Evolutionary conservation across 1,140 invertebrate genomes (phyloP), one percentile per base, ranked within the genome.

Genomic region (Orius laevigatus): DNA sequence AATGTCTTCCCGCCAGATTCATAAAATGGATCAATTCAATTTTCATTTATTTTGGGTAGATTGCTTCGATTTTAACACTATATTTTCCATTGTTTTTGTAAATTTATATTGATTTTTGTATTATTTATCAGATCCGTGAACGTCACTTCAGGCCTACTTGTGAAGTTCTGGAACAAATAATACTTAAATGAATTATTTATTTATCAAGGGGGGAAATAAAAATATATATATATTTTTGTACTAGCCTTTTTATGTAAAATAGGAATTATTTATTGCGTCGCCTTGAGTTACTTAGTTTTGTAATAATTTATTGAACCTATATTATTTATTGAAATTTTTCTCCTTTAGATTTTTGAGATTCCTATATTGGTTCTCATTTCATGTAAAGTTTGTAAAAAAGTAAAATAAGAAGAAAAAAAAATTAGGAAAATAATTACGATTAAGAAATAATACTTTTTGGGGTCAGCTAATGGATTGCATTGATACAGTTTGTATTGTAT

Each of bases 1-100:
- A 92, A 92, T 66, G 82, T 91, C 39, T 46, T 54, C 18, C 34
- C 35, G 12, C 9, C 38, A 10, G 47, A 39, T 10, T 36, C 46
- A 16, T 47, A 31, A 47, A 47, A 46, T 31, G 3, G 3, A 33
- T 5, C 19, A 5, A 31, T 5, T 33, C n/a, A 14, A 46, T 5
- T 14, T 31, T 9, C 9, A 9, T 46, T n/a, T 46, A n/a, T 12
- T 33, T 14, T n/a, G 35, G n/a, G 15, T 16, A 14, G 15, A 39
- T 14, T 44, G 12, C 42, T 44, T 44, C 19, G 19, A 41, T 31
- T 40, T 19, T 31, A 42, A 34, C 20, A 41, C 19, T 35, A 41
- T 33, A 42, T 31, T 38, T 32, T 31, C 41, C 20, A 16, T 20
- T 33, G 14, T 20, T 12, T 39, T 35, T 49, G 18, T 32, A 41